Evolutionary conservation across 2,113 vertebrate genomes (phyloP), one percentile per base, ranked within the genome.

Genomic region (Lycaon pictus): DNA sequence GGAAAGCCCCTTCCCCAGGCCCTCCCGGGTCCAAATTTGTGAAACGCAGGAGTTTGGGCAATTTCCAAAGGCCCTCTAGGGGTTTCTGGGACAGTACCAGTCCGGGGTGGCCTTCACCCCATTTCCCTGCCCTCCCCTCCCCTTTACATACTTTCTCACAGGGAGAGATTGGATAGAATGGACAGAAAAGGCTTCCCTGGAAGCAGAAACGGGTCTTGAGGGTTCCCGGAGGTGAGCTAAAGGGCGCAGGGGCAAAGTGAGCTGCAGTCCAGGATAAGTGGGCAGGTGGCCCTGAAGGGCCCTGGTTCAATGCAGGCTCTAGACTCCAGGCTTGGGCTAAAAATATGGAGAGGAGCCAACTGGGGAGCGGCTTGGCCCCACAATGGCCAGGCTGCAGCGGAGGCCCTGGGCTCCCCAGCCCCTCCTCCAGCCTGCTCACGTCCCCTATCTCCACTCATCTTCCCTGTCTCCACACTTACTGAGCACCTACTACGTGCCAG

Each of bases 321-420:
- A 16, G 67, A 29, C 23, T 87, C 48, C 7, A 16, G 37, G 13
- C 27, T 19, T 25, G 58, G 32, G 10, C 20, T 27, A 82, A 20
- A 77, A 77, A 25, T 8, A 7, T 3, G 76, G 63, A 58, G 48
- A 11, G 60, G 25, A 3, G 11, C 12, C 15, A 58, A 35, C n/a
- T 1, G 0, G 0, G 0, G 10, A 2, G 25, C 32, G 43, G n/a
- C 58, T 55, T 25, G 0, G 2, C 22, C 0, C 58, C 79, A 55
- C 25, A 10, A 10, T 32, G 32, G 63, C 84, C 20, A 58, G 69
- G 60, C 12, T 56, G 3, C 12, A 69, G 25, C 43, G 2, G 2
- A 48, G 76, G 55, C 29, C 20, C 17, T 1, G 2, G 56, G 12
- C 35, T 11, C 19, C 58, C 65, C 19, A 37, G 37, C 16, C 7